A percentile compares a stretch with the other conserved stretches of the same genome.
Conservation (phyloP, 2,888 invertebrate species). For the Xestia xanthographa region DNA sequence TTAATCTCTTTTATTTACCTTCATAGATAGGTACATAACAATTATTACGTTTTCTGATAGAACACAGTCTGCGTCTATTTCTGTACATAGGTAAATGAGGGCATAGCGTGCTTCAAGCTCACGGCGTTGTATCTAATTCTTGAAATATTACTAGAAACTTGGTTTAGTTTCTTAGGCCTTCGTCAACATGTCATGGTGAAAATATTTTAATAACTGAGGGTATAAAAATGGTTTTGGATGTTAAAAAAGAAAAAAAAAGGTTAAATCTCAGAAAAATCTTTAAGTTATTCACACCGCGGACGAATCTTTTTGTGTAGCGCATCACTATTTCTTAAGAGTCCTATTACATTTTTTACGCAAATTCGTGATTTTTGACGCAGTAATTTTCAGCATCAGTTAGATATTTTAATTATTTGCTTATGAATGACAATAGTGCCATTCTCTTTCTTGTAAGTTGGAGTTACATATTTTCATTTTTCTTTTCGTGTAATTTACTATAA, state of each 20-base stretch:
- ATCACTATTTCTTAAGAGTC: no score
- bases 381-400: no score
- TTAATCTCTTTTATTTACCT: not conserved
- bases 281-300: not conserved
- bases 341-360: no score
- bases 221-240: no score
- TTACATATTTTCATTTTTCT: no score
- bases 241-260: no score
- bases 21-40: not conserved
- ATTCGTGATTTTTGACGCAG: no score
- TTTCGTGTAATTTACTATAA: no score
- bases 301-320: not conserved
- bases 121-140: not conserved
- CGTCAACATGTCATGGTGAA: not conserved
- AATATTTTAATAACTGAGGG: not conserved
- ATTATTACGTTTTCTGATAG: not conserved
- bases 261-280: not conserved
- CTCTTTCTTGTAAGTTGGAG: no score
- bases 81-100: conserved; percentile 16
- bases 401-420: no score
- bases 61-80: conserved; percentile 19
- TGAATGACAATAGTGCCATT: no score
- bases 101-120: conserved; percentile 28
- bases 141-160: conserved; percentile 18
- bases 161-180: not conserved